These are phyloP conservation scores for Spicauda simplicius DNA, from an alignment of 2,888 invertebrate genomes.

Conservation along the genomic window DNA sequence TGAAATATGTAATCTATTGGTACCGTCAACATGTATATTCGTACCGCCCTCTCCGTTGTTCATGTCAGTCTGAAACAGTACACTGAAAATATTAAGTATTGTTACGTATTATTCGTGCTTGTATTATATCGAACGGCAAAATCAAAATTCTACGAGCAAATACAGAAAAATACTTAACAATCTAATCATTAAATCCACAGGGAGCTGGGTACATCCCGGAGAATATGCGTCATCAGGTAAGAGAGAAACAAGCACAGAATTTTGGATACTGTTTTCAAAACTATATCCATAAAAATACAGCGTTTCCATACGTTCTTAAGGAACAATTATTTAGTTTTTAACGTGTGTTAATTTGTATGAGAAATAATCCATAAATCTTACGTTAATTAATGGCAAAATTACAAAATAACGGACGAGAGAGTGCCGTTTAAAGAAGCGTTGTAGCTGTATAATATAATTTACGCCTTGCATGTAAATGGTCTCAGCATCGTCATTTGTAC, in stretches of 20 bases:
- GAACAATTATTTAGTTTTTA: not conserved
- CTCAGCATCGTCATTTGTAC: constrained; percentile 15
- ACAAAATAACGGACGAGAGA: not conserved
- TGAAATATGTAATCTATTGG: too few species aligned
- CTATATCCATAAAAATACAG: not conserved
- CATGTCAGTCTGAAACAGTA: too few species aligned
- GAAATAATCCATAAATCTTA: not conserved
- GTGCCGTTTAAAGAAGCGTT: not conserved
- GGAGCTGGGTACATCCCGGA: constrained; percentile 99
- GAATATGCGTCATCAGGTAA: constrained; percentile 99
- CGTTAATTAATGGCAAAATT: not conserved
- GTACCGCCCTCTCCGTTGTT: too few species aligned
- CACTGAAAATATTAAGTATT: not conserved
- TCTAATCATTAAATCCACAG: constrained; percentile 71
- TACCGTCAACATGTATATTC: too few species aligned
- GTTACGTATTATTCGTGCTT: not conserved
- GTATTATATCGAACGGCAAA: not conserved
- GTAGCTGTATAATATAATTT: constrained; percentile 20
- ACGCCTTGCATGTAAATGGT: constrained; percentile 33
- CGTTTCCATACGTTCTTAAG: not conserved
- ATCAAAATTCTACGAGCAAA: constrained; percentile 9
- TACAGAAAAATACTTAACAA: constrained; percentile 4
- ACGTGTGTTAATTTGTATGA: too few species aligned
- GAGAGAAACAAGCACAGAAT: constrained; percentile 42
- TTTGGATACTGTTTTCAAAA: not conserved